phyloP scores from a whole-genome alignment of 2,888 invertebrate species.

The Sabatieria punctata region DNA sequence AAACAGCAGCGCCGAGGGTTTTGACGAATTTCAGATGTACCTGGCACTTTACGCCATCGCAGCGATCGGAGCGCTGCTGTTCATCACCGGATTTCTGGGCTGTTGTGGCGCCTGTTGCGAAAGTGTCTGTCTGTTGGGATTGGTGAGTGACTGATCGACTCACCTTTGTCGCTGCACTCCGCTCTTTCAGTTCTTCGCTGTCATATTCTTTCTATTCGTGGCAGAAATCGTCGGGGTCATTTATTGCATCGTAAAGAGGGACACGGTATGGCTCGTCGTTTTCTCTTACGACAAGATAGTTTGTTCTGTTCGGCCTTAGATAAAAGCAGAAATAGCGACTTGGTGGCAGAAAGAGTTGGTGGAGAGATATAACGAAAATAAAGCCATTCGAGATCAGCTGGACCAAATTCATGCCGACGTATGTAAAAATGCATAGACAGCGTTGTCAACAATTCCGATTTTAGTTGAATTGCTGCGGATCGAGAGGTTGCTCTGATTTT shows the following conservation, averaged over 20 bases:
- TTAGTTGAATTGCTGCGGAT: constrained; percentile 19
- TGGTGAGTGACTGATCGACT: constrained; percentile 10
- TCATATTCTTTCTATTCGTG: constrained; percentile 16
- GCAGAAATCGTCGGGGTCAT: constrained; percentile 16
- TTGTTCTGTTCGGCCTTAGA: too few species aligned
- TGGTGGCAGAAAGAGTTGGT: constrained; percentile 15
- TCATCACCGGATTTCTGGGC: constrained; percentile 19
- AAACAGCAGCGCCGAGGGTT: background rate
- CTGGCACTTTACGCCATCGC: constrained; percentile 15
- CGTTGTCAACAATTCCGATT: background rate
- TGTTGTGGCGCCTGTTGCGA: constrained; percentile 21
- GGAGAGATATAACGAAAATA: constrained; percentile 12
- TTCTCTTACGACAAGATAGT: too few species aligned
- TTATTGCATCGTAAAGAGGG: constrained; percentile 15
- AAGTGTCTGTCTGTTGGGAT: constrained; percentile 15
- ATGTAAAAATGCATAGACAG: background rate
- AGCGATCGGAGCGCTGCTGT: constrained; percentile 16
- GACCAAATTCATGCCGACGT: constrained; percentile 15
- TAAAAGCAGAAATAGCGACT: constrained; percentile 9
- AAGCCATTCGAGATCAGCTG: constrained; percentile 9
- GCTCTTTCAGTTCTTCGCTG: constrained; percentile 16
- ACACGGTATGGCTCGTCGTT: constrained; percentile 11
- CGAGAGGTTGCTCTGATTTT: constrained; percentile 17
- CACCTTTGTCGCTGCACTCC: background rate
- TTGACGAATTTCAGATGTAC: constrained; percentile 12